A percentile compares a stretch with the other conserved stretches of the same genome.
Conservation (phyloP, 2,113 vertebrate species). For the Aepyceros melampus region DNA sequence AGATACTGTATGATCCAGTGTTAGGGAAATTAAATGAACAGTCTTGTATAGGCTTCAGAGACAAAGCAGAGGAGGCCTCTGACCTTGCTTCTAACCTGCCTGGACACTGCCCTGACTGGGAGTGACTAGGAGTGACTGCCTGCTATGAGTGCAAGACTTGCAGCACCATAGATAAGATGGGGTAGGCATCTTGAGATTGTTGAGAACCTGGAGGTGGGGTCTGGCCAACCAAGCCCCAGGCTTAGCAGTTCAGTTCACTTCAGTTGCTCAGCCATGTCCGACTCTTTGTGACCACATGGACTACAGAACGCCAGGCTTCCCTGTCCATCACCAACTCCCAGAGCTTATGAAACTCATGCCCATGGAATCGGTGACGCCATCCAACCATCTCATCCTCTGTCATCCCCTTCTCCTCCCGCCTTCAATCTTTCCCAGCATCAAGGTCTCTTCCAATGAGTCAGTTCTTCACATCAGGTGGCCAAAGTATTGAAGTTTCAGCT, state of each 20-base stretch:
- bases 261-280: background rate
- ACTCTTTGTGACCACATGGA: background rate
- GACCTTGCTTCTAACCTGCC: background rate
- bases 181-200: background rate
- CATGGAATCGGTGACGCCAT: background rate
- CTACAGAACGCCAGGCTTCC: background rate
- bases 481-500: background rate
- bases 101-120: background rate
- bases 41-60: background rate
- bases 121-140: background rate
- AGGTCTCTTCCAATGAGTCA: background rate
- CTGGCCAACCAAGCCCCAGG: background rate
- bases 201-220: background rate
- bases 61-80: background rate
- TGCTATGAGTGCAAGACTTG: background rate
- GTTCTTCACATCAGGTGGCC: background rate
- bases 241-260: background rate
- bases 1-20: background rate
- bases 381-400: background rate
- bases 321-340: background rate
- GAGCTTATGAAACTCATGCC: background rate
- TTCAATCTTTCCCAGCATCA: background rate
- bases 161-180: background rate
- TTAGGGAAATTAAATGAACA: background rate
- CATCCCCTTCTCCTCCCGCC: background rate